Percentiles rank a stretch among this genome's conserved stretches.
phyloP scores from a whole-genome alignment of 2,113 vertebrate genomes.

The Dromas ardeola region DNA sequence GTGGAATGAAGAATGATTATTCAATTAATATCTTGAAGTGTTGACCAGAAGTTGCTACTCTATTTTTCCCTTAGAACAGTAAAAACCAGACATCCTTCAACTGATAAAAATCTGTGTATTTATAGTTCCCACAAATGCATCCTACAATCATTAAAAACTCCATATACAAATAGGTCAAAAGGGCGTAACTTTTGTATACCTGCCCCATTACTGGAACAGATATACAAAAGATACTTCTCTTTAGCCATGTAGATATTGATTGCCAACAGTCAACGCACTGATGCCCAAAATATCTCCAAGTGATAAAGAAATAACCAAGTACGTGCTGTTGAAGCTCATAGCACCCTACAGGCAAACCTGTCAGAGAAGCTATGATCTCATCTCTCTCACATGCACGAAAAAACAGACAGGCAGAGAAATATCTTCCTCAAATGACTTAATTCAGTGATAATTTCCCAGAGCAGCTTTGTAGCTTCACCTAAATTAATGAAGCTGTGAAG shows the following conservation, averaged over 20 bases:
- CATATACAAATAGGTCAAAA: neutral
- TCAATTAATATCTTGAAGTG: conserved; percentile 9
- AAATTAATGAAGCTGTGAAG: neutral
- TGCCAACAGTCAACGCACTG: neutral
- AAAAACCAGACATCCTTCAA: neutral
- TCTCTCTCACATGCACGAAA: neutral
- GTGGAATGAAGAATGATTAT: conserved; percentile 31
- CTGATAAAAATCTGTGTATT: neutral
- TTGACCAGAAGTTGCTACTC: conserved; percentile 13
- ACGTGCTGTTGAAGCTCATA: neutral
- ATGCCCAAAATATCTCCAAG: neutral
- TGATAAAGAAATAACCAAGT: neutral
- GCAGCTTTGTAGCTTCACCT: neutral
- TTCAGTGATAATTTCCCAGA: conserved; percentile 4
- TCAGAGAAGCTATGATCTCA: neutral
- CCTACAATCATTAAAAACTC: neutral
- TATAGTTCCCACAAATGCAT: neutral
- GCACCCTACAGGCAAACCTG: neutral
- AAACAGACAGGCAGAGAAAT: neutral
- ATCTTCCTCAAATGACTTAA: neutral
- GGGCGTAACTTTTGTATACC: neutral
- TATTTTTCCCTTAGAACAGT: neutral
- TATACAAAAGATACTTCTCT: neutral
- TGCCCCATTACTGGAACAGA: neutral
- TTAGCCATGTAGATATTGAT: neutral